These are phyloP conservation scores for Nebria brevicollis DNA, from an alignment of 2,888 invertebrate genomes.

Conservation along the genomic window DNA sequence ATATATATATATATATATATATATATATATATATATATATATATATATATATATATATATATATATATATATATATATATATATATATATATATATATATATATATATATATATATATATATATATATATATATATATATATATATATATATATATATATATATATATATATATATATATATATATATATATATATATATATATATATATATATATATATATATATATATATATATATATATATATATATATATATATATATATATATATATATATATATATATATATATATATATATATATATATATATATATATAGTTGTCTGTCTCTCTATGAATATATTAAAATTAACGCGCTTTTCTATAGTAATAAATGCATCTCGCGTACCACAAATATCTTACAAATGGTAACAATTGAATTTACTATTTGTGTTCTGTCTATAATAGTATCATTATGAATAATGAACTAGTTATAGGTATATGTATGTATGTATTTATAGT, in stretches of 20 bases:
- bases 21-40: not conserved
- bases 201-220: no score
- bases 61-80: not conserved
- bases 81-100: not conserved
- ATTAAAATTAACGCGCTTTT: not conserved
- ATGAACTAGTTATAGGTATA: no score
- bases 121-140: not conserved
- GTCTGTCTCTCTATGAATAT: not conserved
- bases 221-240: no score
- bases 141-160: no score
- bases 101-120: no score
- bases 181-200: not conserved
- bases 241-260: not conserved
- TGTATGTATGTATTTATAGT: no score
- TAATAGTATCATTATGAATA: not conserved
- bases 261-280: not conserved
- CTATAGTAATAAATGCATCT: not conserved
- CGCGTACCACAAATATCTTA: not conserved
- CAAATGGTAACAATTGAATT: not conserved
- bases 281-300: no score
- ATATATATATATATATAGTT: no score
- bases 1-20: not conserved
- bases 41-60: not conserved
- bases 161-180: not conserved
- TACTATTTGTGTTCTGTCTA: not conserved